These are phyloP conservation scores for Zaprionus bogoriensis DNA, from an alignment of 2,888 invertebrate species.

Conservation along the genomic window DNA sequence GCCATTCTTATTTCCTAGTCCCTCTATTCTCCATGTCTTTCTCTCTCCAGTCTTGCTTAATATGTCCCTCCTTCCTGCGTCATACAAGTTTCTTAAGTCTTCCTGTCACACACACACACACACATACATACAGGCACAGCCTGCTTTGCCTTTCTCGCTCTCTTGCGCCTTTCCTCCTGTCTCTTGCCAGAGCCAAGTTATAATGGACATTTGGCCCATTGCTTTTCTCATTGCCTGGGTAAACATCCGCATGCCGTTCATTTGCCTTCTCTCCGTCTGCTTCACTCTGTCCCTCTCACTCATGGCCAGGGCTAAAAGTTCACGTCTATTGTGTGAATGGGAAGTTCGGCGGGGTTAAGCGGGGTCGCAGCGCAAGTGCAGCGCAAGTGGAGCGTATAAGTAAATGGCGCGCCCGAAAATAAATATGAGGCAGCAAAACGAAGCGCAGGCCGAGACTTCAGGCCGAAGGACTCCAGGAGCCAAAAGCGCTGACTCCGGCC, in stretches of 20 bases:
- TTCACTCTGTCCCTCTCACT: constrained; percentile 7
- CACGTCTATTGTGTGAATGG: constrained; percentile 44
- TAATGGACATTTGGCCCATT: constrained; percentile 34
- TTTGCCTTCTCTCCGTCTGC: constrained; percentile 6
- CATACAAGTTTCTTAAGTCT: constrained; percentile 1
- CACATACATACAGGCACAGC: background rate
- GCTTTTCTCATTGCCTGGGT: constrained; percentile 31
- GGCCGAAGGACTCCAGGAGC: background rate
- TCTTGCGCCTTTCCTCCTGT: background rate
- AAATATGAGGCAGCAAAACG: constrained; percentile 47
- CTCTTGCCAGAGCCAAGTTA: constrained; percentile 3
- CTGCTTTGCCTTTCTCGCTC: too few relatives aligned
- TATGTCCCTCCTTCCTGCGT: background rate
- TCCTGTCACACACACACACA: background rate
- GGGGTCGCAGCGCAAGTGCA: constrained; percentile 35
- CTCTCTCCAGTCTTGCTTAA: background rate
- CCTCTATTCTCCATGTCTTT: background rate
- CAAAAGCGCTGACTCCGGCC: background rate
- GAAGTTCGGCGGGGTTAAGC: background rate
- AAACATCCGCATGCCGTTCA: constrained; percentile 55
- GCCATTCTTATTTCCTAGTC: too few relatives aligned
- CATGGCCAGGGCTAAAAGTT: constrained; percentile 43
- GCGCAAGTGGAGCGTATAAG: constrained; percentile 67
- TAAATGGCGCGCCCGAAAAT: constrained; percentile 65
- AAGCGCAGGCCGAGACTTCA: constrained; percentile 18